Conservation (phyloP, 2,797 vertebrate genomes). For the Lindbergichthys nudifrons region DNA sequence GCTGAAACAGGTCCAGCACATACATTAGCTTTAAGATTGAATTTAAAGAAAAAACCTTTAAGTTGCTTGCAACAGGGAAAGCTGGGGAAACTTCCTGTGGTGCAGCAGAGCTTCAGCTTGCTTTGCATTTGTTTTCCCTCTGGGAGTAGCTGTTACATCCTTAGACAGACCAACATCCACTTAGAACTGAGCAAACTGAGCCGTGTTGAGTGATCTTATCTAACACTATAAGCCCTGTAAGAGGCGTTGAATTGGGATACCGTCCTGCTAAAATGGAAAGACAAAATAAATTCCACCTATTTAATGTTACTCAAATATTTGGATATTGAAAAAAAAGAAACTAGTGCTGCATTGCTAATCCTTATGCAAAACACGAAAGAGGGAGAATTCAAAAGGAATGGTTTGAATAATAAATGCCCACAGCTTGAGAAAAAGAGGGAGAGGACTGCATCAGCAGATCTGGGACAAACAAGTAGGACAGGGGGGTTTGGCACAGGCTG, state of each 20-base stretch:
- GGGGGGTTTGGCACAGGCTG: constrained; percentile 61
- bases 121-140: constrained; percentile 42
- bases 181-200: constrained; percentile 38
- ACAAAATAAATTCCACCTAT: constrained; percentile 48
- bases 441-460: constrained; percentile 78
- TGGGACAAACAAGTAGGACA: constrained; percentile 82
- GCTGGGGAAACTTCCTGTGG: constrained; percentile 16
- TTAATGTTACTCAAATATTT: constrained; percentile 70
- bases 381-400: constrained; percentile 72
- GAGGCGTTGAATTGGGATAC: constrained; percentile 20
- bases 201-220: constrained; percentile 50
- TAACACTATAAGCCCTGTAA: constrained; percentile 33
- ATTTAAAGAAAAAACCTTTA: background rate
- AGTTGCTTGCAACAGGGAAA: background rate
- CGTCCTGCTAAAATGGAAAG: constrained; percentile 38
- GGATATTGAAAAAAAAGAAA: constrained; percentile 56
- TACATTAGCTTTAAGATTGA: background rate
- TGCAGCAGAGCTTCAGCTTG: constrained; percentile 16
- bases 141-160: constrained; percentile 49
- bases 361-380: constrained; percentile 74
- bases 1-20: background rate
- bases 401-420: constrained; percentile 81
- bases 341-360: constrained; percentile 68
- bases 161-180: constrained; percentile 43
- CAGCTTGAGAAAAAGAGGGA: constrained; percentile 59